A percentile compares a stretch with the other conserved stretches of the same genome.
Conservation (phyloP, 2,888 invertebrate genomes). For the Magallana nippona region DNA sequence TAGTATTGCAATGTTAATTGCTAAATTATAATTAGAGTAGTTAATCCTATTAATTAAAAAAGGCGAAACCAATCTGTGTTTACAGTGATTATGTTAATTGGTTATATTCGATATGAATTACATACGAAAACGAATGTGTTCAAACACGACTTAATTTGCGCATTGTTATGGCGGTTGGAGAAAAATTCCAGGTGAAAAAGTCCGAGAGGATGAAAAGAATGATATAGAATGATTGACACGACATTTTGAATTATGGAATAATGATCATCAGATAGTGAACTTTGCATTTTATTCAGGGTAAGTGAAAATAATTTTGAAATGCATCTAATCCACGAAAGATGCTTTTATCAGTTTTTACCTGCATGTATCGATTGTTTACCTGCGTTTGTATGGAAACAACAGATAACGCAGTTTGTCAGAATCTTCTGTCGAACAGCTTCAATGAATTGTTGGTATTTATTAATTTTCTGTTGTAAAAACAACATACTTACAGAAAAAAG, state of each 20-base stretch:
- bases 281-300: neutral
- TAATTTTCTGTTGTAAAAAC: too few species aligned
- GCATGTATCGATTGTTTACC: neutral
- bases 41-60: too few species aligned
- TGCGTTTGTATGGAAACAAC: constrained; percentile 10
- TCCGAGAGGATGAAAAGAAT: neutral
- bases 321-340: neutral
- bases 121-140: constrained; percentile 6
- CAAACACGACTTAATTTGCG: neutral
- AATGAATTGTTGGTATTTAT: neutral
- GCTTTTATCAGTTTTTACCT: neutral
- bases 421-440: neutral
- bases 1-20: too few species aligned
- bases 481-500: too few species aligned
- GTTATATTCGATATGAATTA: neutral
- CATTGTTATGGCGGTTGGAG: constrained; percentile 13
- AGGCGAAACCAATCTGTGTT: too few species aligned
- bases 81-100: too few species aligned
- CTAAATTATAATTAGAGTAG: too few species aligned
- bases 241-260: neutral
- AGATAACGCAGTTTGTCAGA: neutral
- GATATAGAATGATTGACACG: neutral
- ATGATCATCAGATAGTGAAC: neutral
- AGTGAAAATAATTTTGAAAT: neutral
- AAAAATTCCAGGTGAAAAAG: constrained; percentile 17